Evolutionary conservation across 1,140 invertebrate species (phyloP), one percentile per base, ranked within the genome.

Genomic region (Probaryconus sp.): DNA sequence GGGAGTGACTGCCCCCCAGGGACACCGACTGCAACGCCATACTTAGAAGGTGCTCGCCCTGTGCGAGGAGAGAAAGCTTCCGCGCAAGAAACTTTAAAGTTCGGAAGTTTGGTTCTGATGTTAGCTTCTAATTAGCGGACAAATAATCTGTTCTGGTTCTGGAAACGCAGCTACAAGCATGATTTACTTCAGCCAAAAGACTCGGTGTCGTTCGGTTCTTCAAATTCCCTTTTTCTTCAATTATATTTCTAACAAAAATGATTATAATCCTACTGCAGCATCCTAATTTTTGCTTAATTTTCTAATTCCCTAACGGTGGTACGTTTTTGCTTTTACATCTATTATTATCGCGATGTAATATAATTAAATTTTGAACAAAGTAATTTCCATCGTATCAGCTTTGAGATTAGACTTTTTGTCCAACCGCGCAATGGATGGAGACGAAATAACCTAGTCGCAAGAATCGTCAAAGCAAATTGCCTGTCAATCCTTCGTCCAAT

Each of bases 111-210:
- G 82, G 74, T 83, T 83, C 78, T 63, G 68, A 79, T 84, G 84
- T 87, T 88, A 85, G 83, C 83, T 87, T 87, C 81, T 87, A 88
- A 87, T 87, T 87, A 88, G 80, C 81, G 79, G 83, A 87, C 83
- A 88, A 88, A 87, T 80, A 88, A 80, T 79, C 74, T 73, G 72
- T 68, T 64, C 77, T 75, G 74, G 74, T 80, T 80, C 38, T 13
- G n/a, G 18, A 11, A 24, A 31, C 47, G 74, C 58, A 79, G 74
- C 80, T 74, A 78, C 68, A 18, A 42, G 14, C 7, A n/a, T 21
- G 14, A 45, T 38, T 31, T 30, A 13, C 31, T 45, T 55, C 14
- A 16, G 35, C 7, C 30, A 4, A 24, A 43, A 18, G 11, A 30
- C 17, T 30, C 9, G 10, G 7, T 13, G 16, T 18, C 21, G 21